Conservation (phyloP, 2,113 vertebrate species). For the Poeciliopsis occidentalis region DNA sequence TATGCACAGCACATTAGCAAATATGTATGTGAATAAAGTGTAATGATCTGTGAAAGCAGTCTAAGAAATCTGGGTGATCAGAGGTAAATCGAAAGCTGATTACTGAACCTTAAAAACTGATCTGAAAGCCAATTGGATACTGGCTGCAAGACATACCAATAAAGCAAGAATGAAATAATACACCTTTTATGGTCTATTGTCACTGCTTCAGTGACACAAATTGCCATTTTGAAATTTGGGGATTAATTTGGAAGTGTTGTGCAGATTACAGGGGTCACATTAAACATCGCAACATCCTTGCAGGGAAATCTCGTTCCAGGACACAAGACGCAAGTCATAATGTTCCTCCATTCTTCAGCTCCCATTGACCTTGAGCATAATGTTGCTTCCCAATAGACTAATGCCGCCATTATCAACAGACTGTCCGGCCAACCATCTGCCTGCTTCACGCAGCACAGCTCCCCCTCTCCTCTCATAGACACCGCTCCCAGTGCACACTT, state of each 20-base stretch:
- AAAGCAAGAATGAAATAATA: constrained; percentile 21
- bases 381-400: constrained; percentile 75
- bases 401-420: constrained; percentile 70
- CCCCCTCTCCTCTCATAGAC: constrained; percentile 35
- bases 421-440: constrained; percentile 75
- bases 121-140: not conserved
- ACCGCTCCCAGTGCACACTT: constrained; percentile 60
- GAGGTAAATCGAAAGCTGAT: constrained; percentile 1
- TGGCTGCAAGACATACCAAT: constrained; percentile 7
- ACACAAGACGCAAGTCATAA: constrained; percentile 52
- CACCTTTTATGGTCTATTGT: constrained; percentile 40
- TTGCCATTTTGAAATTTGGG: constrained; percentile 44
- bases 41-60: not conserved
- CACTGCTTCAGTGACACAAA: constrained; percentile 34
- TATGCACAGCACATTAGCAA: not conserved
- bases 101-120: not conserved
- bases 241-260: constrained; percentile 28
- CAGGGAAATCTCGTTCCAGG: constrained; percentile 59
- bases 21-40: not conserved
- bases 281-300: constrained; percentile 52
- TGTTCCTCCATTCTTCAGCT: constrained; percentile 64
- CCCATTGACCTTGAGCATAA: constrained; percentile 77
- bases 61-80: not conserved
- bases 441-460: constrained; percentile 39
- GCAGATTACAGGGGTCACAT: constrained; percentile 45